Percentiles rank a stretch among this genome's conserved stretches.
phyloP scores from a whole-genome alignment of 2,113 vertebrate genomes.

The Phrynocephalus versicolor region DNA sequence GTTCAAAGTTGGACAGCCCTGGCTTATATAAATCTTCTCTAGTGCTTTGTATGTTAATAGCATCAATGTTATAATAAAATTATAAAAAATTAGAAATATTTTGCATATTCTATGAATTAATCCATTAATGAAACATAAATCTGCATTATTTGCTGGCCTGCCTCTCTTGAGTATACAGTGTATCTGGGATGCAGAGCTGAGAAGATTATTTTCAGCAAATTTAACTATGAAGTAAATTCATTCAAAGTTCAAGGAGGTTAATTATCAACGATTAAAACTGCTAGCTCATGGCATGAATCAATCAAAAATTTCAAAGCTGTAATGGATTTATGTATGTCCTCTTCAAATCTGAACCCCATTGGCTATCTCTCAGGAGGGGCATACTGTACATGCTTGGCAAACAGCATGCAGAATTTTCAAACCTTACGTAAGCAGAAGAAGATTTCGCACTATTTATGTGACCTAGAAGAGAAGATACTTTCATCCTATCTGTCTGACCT shows the following conservation, averaged over 20 bases:
- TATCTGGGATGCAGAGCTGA: constrained; percentile 43
- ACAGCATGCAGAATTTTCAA: not conserved
- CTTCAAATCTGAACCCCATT: not conserved
- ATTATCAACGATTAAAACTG: not conserved
- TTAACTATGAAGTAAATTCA: constrained; percentile 8
- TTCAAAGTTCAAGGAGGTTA: not conserved
- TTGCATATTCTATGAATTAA: constrained; percentile 62
- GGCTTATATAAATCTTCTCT: not conserved
- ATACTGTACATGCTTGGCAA: too few relatives aligned
- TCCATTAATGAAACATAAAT: constrained; percentile 38
- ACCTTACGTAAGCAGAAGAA: not conserved
- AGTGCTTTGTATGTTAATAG: not conserved
- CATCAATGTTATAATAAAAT: constrained; percentile 35
- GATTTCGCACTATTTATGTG: not conserved
- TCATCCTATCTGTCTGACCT: too few relatives aligned
- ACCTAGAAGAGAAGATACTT: not conserved
- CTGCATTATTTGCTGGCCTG: constrained; percentile 27
- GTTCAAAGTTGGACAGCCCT: too few relatives aligned
- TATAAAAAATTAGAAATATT: constrained; percentile 50
- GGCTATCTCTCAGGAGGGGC: not conserved
- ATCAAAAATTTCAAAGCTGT: not conserved
- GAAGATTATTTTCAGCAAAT: constrained; percentile 12
- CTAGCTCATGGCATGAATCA: not conserved
- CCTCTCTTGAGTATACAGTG: constrained; percentile 40
- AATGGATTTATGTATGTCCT: not conserved